Evolutionary conservation across 2,888 invertebrate species (phyloP).

Genomic region (Eristalinus sepulchralis): DNA sequence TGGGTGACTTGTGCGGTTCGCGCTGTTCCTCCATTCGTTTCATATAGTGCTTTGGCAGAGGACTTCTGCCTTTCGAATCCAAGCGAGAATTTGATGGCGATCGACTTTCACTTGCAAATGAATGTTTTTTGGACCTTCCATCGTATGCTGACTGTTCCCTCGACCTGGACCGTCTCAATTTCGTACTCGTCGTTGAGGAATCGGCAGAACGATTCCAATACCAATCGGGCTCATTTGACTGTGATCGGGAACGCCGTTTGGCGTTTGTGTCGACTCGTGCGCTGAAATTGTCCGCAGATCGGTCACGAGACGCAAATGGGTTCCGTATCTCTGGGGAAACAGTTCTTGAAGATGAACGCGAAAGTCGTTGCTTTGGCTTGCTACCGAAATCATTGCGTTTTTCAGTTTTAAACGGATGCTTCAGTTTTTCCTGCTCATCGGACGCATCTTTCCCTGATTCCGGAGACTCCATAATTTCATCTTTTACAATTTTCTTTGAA

Average conservation of each 20-base stretch:
- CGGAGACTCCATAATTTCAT: neutral
- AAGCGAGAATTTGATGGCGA: slow-evolving; percentile 7
- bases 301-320: slow-evolving; percentile 35
- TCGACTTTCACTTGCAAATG: slow-evolving; percentile 3
- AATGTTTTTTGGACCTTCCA: neutral
- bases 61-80: neutral
- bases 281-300: neutral
- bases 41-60: neutral
- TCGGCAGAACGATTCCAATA: slow-evolving; percentile 25
- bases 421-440: slow-evolving; percentile 7
- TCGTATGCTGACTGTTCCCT: slow-evolving; percentile 6
- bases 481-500: neutral
- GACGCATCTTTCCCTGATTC: neutral
- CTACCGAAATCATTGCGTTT: slow-evolving; percentile 31
- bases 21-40: neutral
- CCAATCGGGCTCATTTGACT: neutral
- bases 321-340: slow-evolving; percentile 46
- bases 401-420: slow-evolving; percentile 10
- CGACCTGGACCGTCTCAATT: slow-evolving; percentile 41
- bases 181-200: neutral
- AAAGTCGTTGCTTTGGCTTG: slow-evolving; percentile 19
- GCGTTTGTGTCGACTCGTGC: neutral
- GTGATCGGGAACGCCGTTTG: slow-evolving; percentile 26
- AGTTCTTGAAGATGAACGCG: slow-evolving; percentile 9
- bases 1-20: neutral